phyloP scores from a whole-genome alignment of 2,797 vertebrate genomes.

The Limnodromus scolopaceus region DNA sequence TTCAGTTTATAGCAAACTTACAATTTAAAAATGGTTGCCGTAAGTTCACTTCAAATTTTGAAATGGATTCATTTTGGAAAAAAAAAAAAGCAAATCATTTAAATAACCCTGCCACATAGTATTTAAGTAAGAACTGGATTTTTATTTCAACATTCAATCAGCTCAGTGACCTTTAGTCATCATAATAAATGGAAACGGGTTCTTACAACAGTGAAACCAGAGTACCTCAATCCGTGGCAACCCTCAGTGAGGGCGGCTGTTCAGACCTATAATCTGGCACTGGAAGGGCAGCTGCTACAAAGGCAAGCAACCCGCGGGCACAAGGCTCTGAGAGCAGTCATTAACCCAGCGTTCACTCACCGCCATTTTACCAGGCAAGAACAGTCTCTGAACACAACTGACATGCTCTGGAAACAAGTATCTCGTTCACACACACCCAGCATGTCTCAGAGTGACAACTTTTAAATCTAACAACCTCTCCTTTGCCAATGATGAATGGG shows the following conservation, averaged over 20 bases:
- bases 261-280: background rate
- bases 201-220: background rate
- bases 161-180: background rate
- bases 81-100: background rate
- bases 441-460: rapidly evolving
- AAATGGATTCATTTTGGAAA: background rate
- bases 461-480: background rate
- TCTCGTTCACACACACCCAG: background rate
- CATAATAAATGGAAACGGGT: rapidly evolving
- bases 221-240: background rate
- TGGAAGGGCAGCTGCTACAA: background rate
- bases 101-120: background rate
- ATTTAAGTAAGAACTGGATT: background rate
- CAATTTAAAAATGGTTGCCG: background rate
- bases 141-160: background rate
- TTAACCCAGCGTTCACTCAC: background rate
- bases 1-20: background rate
- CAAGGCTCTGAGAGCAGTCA: background rate
- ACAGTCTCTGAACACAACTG: background rate
- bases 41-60: background rate
- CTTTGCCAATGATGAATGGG: background rate
- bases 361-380: rapidly evolving
- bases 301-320: background rate
- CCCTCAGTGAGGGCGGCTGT: background rate
- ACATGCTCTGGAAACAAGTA: background rate